Base-by-base conservation (phyloP, 2,797 vertebrate species). In the Epinephelus coioides region DNA sequence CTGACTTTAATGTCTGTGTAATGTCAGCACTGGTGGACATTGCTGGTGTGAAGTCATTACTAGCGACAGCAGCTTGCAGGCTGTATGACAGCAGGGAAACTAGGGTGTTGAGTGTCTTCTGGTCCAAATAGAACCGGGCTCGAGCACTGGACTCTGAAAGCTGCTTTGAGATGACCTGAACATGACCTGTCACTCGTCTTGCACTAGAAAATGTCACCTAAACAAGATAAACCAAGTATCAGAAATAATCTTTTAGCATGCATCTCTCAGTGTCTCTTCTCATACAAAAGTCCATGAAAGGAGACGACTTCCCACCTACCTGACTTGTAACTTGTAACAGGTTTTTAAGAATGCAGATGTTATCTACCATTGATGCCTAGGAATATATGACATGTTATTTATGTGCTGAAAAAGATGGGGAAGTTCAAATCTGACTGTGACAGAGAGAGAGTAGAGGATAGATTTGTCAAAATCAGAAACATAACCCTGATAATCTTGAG, bases 191-290 rank as follows among this genome's bases (percentile, higher is more conserved):
- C 57, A 96, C 89, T 69, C 50, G 76, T 12, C 75, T 81, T 3
- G 83, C 92, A 51, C 94, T 96, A 0, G 15, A 15, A 19, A 90
- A 76, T 2, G 93, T 93, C 25, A 97, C 88, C 97, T 97, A 55
- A 55, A 79, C 23, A 55, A 13, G 19, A 61, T 7, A 25, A 73
- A 69, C 7, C 11, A 50, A 68, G 23, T 1, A 44, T 51, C 1
- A 64, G 43, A 76, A 68, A 46, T 27, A 2, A 38, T 54, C 5
- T 60, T 59, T 57, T 11, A 60, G 3, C 23, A 18, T 25, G 18
- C 8, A 11, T 62, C 51, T 14, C 15, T 3, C 0, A 38, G 10
- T 23, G 6, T 25, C 5, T 40, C 5, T 56, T 34, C 43, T 56
- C 9, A 11, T 21, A 30, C 30, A 1, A 61, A 85, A 54, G 2